Conservation (phyloP, 2,888 invertebrate species). For the Eupithecia centaureata region DNA sequence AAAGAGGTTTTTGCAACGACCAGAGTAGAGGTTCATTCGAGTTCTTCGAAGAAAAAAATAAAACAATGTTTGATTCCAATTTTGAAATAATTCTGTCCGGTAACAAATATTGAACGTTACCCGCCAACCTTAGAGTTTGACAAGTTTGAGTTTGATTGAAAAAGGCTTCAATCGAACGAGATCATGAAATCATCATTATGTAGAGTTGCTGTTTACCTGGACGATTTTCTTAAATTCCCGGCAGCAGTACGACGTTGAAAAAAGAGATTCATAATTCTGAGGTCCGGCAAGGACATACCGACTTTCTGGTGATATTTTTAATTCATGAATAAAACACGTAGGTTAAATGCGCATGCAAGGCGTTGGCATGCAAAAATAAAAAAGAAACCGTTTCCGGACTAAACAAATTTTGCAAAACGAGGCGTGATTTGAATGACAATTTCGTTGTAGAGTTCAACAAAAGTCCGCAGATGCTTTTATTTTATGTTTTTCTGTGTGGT, state of each 20-base stretch:
- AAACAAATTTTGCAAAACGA: slow-evolving; percentile 62
- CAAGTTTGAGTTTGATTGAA: slow-evolving; percentile 13
- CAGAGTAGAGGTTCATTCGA: not conserved
- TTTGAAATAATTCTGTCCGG: slow-evolving; percentile 28
- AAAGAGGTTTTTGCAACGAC: not conserved
- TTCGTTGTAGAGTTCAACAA: slow-evolving; percentile 29
- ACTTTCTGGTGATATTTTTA: slow-evolving; percentile 65
- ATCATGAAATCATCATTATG: not conserved
- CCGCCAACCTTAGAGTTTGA: slow-evolving; percentile 15
- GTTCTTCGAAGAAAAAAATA: not conserved
- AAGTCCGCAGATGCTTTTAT: slow-evolving; percentile 20
- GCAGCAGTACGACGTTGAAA: slow-evolving; percentile 5
- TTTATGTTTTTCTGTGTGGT: slow-evolving; percentile 16
- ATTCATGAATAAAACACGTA: slow-evolving; percentile 68
- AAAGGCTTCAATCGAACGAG: slow-evolving; percentile 15
- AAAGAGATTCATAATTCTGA: slow-evolving; percentile 14
- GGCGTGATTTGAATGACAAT: slow-evolving; percentile 56
- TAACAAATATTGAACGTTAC: slow-evolving; percentile 13
- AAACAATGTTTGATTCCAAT: slow-evolving; percentile 13
- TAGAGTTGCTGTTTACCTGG: slow-evolving; percentile 45
- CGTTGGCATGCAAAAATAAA: slow-evolving; percentile 45
- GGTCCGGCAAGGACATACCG: slow-evolving; percentile 34
- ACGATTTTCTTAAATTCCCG: slow-evolving; percentile 55
- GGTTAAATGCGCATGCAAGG: slow-evolving; percentile 57
- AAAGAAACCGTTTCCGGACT: slow-evolving; percentile 64